phyloP scores from a whole-genome alignment of 2,888 invertebrate genomes.

The Perithous albicinctus region DNA sequence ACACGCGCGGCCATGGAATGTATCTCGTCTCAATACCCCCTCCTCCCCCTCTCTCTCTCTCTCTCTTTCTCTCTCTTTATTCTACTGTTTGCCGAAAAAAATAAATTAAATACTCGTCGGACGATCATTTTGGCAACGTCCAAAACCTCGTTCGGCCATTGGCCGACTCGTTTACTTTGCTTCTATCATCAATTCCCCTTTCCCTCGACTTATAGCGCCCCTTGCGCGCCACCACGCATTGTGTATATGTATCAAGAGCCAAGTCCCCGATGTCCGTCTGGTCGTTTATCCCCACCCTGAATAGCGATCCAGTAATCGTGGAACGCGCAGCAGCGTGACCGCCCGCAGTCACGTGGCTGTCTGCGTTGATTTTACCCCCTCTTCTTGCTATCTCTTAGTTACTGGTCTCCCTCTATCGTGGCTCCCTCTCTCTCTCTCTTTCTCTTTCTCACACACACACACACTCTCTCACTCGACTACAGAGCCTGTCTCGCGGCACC shows the following conservation, averaged over 20 bases:
- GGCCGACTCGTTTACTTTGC: slow-evolving; percentile 38
- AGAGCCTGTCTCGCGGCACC: slow-evolving; percentile 46
- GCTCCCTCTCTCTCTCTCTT: not conserved
- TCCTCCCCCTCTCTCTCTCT: not conserved
- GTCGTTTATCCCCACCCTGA: not conserved
- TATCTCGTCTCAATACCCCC: not conserved
- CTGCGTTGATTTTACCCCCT: slow-evolving; percentile 41
- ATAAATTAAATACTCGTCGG: slow-evolving; percentile 42
- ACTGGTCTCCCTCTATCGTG: too few relatives aligned
- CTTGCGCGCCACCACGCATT: not conserved
- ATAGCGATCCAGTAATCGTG: slow-evolving; percentile 27
- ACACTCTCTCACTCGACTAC: slow-evolving; percentile 48
- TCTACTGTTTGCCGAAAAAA: not conserved
- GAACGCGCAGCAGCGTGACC: slow-evolving; percentile 64
- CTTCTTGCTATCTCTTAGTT: not conserved
- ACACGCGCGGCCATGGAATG: not conserved
- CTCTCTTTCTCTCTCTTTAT: not conserved
- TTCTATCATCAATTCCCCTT: not conserved
- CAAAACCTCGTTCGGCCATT: slow-evolving; percentile 60
- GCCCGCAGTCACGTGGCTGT: slow-evolving; percentile 68
- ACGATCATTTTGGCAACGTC: slow-evolving; percentile 63
- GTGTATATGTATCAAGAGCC: not conserved
- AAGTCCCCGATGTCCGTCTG: slow-evolving; percentile 29
- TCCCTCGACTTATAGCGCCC: slow-evolving; percentile 13
- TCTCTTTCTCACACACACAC: slow-evolving; percentile 20